Base-by-base conservation (phyloP, 2,113 vertebrate species). In the Morone chrysops region DNA sequence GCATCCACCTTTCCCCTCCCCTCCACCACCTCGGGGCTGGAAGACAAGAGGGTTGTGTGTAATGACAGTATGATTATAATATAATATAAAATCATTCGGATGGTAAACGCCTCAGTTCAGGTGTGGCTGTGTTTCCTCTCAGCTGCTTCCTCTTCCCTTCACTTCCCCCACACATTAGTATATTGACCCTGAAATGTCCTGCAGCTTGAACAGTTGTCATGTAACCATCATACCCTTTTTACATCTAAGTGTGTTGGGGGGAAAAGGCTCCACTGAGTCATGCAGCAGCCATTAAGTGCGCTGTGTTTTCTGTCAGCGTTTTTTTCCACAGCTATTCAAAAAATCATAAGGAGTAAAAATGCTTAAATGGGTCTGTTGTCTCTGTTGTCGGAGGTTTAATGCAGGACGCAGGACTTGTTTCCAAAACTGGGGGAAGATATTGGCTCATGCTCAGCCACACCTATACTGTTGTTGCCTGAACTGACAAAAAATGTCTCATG, bases 141-240 rank as follows among this genome's bases (percentile, higher is more conserved):
- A 45, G 48, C 84, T 14, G 4, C 20, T 47, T 53, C 7, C 5
- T 70, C 47, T 53, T 73, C 20, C 54, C 53, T 20, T 48, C 66
- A 45, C 16, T 67, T 1, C 78, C 53, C 50, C 57, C 54, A 74
- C 71, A 59, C 74, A 76, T 83, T 59, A 61, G 65, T 40, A 25
- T 76, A 40, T 62, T 82, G 85, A 84, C 75, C 75, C 80, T 86
- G 75, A 88, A 84, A 84, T 70, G 78, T 78, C 77, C 81, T 81
- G 60, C 72, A 82, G 57, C 69, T 74, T 41, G 14, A 87, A 40
- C 63, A 60, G 76, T 80, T 83, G 81, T 82, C 86, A 77, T 85
- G 67, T 74, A 79, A 65, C 65, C 62, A 62, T 75, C 77, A 59
- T 54, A n/a, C 13, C 65, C n/a, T 76, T 73, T 79, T 81, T 65